Conservation (phyloP, 1,140 invertebrate species). For the Trinorchestia longiramus region DNA sequence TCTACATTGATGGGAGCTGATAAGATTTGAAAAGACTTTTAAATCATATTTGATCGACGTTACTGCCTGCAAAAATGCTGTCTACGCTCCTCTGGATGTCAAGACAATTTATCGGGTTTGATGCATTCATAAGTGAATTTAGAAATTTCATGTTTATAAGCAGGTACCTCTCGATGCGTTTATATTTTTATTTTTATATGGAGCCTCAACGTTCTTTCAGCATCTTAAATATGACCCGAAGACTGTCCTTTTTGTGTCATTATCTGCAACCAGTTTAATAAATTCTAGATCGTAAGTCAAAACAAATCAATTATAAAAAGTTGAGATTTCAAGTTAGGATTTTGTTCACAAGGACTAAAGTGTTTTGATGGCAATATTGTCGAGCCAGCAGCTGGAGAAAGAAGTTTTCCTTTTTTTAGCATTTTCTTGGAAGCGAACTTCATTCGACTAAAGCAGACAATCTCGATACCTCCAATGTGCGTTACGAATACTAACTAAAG, state of each 20-base stretch:
- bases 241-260: neutral
- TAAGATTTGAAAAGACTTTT: too few species aligned
- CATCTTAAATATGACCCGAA: neutral
- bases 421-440: neutral
- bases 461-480: neutral
- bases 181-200: neutral
- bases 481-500: neutral
- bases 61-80: too few species aligned
- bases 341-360: neutral
- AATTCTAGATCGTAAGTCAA: neutral
- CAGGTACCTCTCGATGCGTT: neutral
- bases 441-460: neutral
- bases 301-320: neutral
- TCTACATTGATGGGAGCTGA: neutral
- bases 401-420: neutral
- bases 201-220: neutral
- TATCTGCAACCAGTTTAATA: neutral
- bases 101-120: too few species aligned
- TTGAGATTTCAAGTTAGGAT: neutral
- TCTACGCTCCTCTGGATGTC: too few species aligned
- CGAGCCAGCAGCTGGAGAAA: neutral
- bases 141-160: neutral
- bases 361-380: neutral
- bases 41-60: too few species aligned
- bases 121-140: too few species aligned